Base-by-base conservation (phyloP, 2,113 vertebrate species). In the Seriola aureovittata region DNA sequence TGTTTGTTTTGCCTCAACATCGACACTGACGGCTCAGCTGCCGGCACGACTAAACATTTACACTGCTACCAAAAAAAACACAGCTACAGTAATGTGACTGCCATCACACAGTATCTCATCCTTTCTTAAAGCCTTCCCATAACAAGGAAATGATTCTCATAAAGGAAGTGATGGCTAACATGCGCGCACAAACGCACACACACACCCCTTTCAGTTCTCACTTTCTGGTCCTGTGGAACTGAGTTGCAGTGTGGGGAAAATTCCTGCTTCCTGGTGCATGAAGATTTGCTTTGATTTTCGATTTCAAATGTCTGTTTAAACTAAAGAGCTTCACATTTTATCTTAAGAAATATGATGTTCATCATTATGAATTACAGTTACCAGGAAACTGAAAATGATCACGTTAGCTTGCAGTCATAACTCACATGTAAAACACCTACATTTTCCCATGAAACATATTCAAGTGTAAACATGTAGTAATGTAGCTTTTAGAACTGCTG, bases 81-180 rank as follows among this genome's bases (percentile, higher is more conserved):
- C 40, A 16, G 29, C 32, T 29, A 19, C 23, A 11, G 29, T 4
- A n/a, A 50, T 7, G 8, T 42, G 70, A 36, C n/a, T 14, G 17
- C 25, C 58, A 4, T 14, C 25, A 14, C 44, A 32, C 32, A 48
- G 54, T 1, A 36, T 50, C 50, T 73, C 1, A 5, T 19, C 3
- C 10, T 74, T 54, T 19, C 48, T 46, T 55, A 38, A 38, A 68
- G 23, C 23, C 50, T 84, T 79, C 85, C 67, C 54, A 82, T 58
- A 75, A 93, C 89, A 87, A 94, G 93, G 93, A 94, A 95, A 93
- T 81, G 59, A 84, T 88, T 93, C 86, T 92, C 69, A 82, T 79
- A 75, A 87, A 92, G 92, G 91, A 95, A 93, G 88, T 84, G 21
- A 82, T 73, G 69, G 29, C 1, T 57, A 71, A 78, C 66, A 77